Percentiles rank a stretch among this genome's conserved stretches.
Evolutionary conservation across 92 coral and sea anemone genomes (phyloP).

Genomic region (Montipora capitata): DNA sequence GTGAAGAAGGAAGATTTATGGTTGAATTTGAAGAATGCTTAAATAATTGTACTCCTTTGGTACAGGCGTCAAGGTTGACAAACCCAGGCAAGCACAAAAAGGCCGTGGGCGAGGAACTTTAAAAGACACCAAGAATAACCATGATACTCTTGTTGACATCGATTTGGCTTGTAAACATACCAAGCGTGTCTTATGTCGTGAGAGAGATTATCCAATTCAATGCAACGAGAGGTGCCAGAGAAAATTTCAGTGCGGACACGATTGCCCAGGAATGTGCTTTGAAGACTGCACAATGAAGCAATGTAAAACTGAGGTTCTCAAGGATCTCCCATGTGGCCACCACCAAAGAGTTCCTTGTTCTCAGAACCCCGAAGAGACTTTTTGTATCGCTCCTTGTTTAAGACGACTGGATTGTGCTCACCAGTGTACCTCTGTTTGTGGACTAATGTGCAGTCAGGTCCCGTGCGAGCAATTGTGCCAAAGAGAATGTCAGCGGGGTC

Average conservation of each 20-base stretch:
- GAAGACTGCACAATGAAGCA: slow-evolving; percentile 1
- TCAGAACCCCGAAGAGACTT: background rate
- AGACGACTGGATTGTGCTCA: no score
- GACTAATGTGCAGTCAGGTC: slow-evolving; percentile 27
- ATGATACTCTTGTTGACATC: background rate
- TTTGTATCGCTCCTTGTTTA: no score
- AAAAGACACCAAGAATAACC: background rate
- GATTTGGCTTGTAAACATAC: slow-evolving; percentile 5
- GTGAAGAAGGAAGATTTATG: no score
- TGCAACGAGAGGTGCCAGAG: slow-evolving; percentile 2
- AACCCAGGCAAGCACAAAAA: background rate
- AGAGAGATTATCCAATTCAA: background rate
- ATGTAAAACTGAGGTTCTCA: background rate
- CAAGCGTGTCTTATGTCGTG: background rate
- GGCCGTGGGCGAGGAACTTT: background rate
- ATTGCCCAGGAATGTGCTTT: slow-evolving; percentile 31
- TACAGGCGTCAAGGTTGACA: background rate
- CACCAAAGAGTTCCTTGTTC: background rate
- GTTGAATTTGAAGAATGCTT: no score
- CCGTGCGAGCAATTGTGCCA: slow-evolving; percentile 51
- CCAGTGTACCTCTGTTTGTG: no score
- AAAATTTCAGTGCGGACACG: slow-evolving; percentile 22
- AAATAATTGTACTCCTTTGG: background rate
- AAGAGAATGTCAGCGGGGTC: slow-evolving; percentile 51
- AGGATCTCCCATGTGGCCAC: slow-evolving; percentile 66